Percentiles rank a stretch among this genome's conserved stretches.
Conservation (phyloP, 2,888 invertebrate species). For the Podabrus alpinus region DNA sequence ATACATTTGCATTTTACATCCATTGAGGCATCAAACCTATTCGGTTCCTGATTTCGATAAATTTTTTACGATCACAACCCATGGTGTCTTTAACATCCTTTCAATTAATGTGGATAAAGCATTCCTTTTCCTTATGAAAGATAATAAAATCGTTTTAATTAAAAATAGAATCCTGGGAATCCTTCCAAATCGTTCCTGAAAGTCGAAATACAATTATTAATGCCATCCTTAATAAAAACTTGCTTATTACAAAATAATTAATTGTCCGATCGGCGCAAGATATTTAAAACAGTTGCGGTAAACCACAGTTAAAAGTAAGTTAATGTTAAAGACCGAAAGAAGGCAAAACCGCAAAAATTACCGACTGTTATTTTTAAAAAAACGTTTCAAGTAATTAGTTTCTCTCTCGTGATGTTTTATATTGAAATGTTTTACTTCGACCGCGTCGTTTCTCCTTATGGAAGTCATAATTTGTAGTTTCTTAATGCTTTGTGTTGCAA, state of each 20-base stretch:
- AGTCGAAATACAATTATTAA: background rate
- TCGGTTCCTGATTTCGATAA: no score
- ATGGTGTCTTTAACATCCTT: no score
- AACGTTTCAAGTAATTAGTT: background rate
- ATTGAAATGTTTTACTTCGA: background rate
- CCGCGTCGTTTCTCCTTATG: background rate
- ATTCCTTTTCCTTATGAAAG: no score
- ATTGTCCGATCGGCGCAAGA: background rate
- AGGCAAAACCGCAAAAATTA: background rate
- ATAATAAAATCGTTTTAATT: background rate
- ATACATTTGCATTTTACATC: no score
- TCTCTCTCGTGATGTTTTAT: constrained; percentile 1
- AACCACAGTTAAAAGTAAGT: background rate
- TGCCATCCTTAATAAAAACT: background rate
- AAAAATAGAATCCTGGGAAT: background rate
- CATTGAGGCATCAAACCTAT: no score
- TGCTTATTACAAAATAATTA: background rate
- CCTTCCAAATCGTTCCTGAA: background rate
- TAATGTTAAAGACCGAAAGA: background rate
- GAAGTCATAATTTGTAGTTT: background rate
- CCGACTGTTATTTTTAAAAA: background rate
- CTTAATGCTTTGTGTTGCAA: background rate
- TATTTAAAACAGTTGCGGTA: background rate
- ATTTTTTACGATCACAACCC: no score
- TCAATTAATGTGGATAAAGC: no score